phyloP scores from a whole-genome alignment of 2,113 vertebrate genomes.

The Heterotis niloticus region DNA sequence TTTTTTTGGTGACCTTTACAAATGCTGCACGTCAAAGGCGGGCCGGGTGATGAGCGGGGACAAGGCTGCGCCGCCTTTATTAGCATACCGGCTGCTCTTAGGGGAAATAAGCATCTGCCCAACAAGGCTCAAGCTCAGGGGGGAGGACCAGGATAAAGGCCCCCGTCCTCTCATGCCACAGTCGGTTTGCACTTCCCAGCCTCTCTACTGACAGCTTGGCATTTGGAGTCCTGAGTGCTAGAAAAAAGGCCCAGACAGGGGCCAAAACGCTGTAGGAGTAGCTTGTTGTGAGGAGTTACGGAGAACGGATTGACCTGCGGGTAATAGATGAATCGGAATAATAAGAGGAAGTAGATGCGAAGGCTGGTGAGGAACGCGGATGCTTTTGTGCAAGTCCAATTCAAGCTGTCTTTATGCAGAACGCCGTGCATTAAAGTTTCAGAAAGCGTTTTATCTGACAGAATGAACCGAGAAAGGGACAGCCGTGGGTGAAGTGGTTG shows the following conservation, averaged over 20 bases:
- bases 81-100: not conserved
- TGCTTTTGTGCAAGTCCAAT: not conserved
- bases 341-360: no score
- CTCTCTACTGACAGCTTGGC: constrained; percentile 43
- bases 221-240: constrained; percentile 41
- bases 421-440: no score
- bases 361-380: not conserved
- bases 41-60: constrained; percentile 35
- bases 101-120: not conserved
- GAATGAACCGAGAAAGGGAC: no score
- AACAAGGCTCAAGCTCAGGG: constrained; percentile 42
- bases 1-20: constrained; percentile 41
- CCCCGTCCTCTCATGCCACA: constrained; percentile 34
- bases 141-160: constrained; percentile 17
- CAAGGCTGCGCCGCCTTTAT: constrained; percentile 11
- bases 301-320: not conserved
- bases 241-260: constrained; percentile 26
- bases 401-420: no score
- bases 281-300: not conserved
- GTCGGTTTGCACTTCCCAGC: constrained; percentile 45
- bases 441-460: no score
- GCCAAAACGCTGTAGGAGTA: not conserved
- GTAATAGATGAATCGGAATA: no score
- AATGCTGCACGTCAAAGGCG: constrained; percentile 46
- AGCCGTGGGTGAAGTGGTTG: no score